Evolutionary conservation across 2,888 invertebrate genomes (phyloP), one percentile per base, ranked within the genome.

Genomic region (Thymelicus acteon): DNA sequence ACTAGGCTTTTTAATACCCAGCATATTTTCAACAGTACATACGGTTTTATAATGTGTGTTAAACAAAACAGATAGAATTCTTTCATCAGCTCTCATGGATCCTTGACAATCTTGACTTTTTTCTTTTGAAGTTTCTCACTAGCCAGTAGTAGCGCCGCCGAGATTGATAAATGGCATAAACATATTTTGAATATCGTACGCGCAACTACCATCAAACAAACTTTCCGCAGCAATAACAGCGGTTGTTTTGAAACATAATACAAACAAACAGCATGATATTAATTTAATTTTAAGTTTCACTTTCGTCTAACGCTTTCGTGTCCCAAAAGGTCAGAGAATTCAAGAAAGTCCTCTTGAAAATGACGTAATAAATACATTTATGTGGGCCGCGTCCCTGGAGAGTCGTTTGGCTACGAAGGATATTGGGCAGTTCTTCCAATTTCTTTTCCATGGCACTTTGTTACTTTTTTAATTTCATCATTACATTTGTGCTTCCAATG

Each of bases 311-410:
- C 62, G 19, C 48, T 62, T 48, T 48, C 47, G 37, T 39, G 52
- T 63, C 63, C 63, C 63, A 19, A 52, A 63, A 52, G 63, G 52
- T 52, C 37, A 24, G 47, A 2, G 48, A 47, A 63, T 63, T 63
- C 63, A 44, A 63, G 47, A 1, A 61, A 52, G 39, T 52, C 52
- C 52, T 52, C 52, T 63, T 52, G 52, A 52, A 47, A 24, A 24
- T 24, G 60, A 44, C 31, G 62, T 24, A 31, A 62, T 62, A 62
- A 63, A 64, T 54, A 64, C 52, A 54, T 64, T 64, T 64, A 54
- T 54, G 54, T 54, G 64, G 19, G 40, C 64, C 64, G 15, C 60
- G 37, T 62, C 62, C 64, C 40, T 12, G 1, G 54, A 54, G 54
- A 19, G 54, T 13, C 64, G 24, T 54, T 64, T 64, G 15, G 24